Base-by-base conservation (phyloP, 1,140 invertebrate species). In the Brevipalpus yothersi region DNA sequence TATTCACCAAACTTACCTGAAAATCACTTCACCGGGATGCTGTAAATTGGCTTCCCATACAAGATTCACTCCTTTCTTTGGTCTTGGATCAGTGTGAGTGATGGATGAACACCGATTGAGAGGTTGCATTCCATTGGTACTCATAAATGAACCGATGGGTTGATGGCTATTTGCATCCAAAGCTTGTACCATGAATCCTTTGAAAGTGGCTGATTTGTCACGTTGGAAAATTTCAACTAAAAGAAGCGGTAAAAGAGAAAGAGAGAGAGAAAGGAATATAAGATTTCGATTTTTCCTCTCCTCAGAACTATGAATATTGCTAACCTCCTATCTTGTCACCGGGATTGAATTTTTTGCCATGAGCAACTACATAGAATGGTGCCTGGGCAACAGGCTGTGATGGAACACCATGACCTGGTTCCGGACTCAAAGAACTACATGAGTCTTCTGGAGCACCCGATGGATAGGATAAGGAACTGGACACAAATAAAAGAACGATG, bases 41-140 rank as follows among this genome's bases (percentile, higher is more conserved):
- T 55, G 42, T 21, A 21, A 2, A 15, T 82, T 82, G 2, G 82
- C 81, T 66, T 77, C 76, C 83, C 83, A 86, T 19, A 82, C 69
- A 13, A 86, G 72, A 12, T 76, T 80, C 1, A 81, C 82, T 41
- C 78, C 75, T 41, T 78, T 72, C 67, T 86, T 86, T 7, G 56
- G 82, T 83, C 76, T 73, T 15, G 81, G 80, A 69, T 86, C 82
- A 5, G 78, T 78, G 67, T 86, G 83, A 12, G 83, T 84, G 61
- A 84, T 77, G 39, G 82, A 77, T 15, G 80, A 77, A 68, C 83
- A 86, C 69, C 84, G 82, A 0, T 79, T 75, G 64, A 83, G 79
- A 4, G 78, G 73, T 60, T 81, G 82, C 0, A 81, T 81, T 65
- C 84, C 83, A 0, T 79, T 75, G 0, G 79, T 79, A 60, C 78